Conservation (phyloP, 2,888 invertebrate genomes). For the Torymus texanus region DNA sequence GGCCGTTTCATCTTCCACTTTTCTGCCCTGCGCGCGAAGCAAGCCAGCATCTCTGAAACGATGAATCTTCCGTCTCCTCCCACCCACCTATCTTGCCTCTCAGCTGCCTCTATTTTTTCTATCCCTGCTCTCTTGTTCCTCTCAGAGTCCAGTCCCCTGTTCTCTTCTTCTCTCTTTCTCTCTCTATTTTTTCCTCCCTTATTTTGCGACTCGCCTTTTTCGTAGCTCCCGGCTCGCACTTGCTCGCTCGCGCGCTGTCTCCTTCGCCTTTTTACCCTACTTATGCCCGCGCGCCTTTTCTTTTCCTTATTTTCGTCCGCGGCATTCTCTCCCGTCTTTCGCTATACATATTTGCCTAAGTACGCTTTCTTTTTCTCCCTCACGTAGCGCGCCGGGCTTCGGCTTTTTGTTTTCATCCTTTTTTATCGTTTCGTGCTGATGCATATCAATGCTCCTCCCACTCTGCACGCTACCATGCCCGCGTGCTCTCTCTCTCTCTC, state of each 20-base stretch:
- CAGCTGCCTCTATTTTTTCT: constrained; percentile 12
- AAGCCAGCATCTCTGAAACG: constrained; percentile 24
- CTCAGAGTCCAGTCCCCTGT: constrained; percentile 6
- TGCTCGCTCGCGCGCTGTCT: background rate
- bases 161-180: background rate
- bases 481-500: background rate
- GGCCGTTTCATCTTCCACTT: constrained; percentile 38
- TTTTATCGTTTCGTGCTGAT: constrained; percentile 43
- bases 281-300: background rate
- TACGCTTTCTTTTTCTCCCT: constrained; percentile 37
- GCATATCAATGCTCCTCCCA: constrained; percentile 47
- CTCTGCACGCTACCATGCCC: background rate
- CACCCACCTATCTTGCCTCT: background rate
- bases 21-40: constrained; percentile 3
- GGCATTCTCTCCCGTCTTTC: constrained; percentile 12
- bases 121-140: constrained; percentile 30
- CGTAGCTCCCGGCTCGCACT: too few species aligned
- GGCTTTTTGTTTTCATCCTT: constrained; percentile 27
- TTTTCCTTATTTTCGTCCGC: constrained; percentile 22
- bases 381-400: constrained; percentile 5
- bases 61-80: constrained; percentile 38
- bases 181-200: constrained; percentile 10
- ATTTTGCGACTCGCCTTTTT: constrained; percentile 19
- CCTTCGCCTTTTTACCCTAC: background rate
- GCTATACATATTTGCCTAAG: constrained; percentile 49